Base-by-base conservation (phyloP, 37 sponge, comb jelly and placozoan genomes). In the Spongia lamella region DNA sequence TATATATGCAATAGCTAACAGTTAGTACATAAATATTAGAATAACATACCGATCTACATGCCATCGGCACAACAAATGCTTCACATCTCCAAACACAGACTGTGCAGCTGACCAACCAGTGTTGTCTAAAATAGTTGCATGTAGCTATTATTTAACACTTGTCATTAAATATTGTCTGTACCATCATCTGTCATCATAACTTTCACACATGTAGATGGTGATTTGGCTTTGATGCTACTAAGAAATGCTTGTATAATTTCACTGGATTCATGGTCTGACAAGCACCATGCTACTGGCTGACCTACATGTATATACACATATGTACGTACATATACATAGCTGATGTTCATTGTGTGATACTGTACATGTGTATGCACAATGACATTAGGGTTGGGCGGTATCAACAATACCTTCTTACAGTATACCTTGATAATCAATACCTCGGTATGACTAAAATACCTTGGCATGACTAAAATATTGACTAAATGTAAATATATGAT, bases 111-210 rank as follows among this genome's bases (percentile, higher is more conserved):
- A 40, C 38, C 39, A 68, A 34, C 36, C 36, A 25, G 24, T 34
- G 43, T 68, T 38, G 13, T 68, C 69, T 39, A 25, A 21, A 56
- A 26, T 3, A 25, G 2, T 26, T 7, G 43, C 22, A 47, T 20
- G 22, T 11, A 9, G 26, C 7, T 19, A 15, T 60, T 13, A 19
- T 60, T 11, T 27, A 15, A 19, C 17, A 60, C 16, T 9, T n/a
- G 26, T 9, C 22, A 27, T 9, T 60, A 19, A 11, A 9, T 37
- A 39, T 6, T 40, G n/a, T n/a, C n/a, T n/a, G n/a, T 36, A 68
- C 40, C 69, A 68, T 68, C 69, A 68, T 68, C 69, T n/a, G 69
- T 68, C 69, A 68, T 68, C 4, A 68, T n/a, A 7, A 68, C 69
- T 3, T 29, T 36, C 49, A 68, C 49, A 36, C 25, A 21, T 47